Evolutionary conservation across 2,797 vertebrate species (phyloP), one percentile per base, ranked within the genome.

Genomic region (Pristis pectinata): DNA sequence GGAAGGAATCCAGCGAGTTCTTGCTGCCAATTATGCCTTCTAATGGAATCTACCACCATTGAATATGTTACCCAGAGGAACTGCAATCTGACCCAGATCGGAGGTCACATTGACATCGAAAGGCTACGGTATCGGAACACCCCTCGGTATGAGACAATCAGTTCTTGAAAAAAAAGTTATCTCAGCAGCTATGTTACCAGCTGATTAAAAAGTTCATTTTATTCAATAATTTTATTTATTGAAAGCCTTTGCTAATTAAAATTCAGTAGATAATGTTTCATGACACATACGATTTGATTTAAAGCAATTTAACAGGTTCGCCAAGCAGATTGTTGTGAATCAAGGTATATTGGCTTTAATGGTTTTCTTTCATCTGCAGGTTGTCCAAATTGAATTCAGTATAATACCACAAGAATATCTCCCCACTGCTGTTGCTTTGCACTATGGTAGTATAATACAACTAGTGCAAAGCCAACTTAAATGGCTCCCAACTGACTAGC

Each of bases 61-160:
- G 98, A 99, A 95, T 99, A 99, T 95, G 97, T 99, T 97, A 99
- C 98, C 0, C 98, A 98, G 95, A 97, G 98, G 95, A 99, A 99
- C 97, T 99, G 99, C 97, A 99, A 99, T 96, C 98, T 99, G 95
- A 99, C 99, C 4, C 98, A 99, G 97, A 98, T 99, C 2, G 99
- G 99, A 94, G 99, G 99, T 56, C 97, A 98, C 96, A 99, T 99
- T 9, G 99, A 99, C 96, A n/a, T 98, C 98, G 97, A 99, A 99
- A 96, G 99, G 99, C 97, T 99, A 99, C 0, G 99, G 99, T 41
- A 98, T 99, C 0, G 99, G 99, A 95, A 99, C 99, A 0, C 99
- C 99, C 93, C 98, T 99, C 95, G 99, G 99, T 99, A 96, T 13
- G 15, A 0, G 91, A 53, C 79, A 59, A 7, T 91, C 79, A 85